Evolutionary conservation across 2,797 vertebrate genomes (phyloP).

Genomic region (Limosa lapponica): DNA sequence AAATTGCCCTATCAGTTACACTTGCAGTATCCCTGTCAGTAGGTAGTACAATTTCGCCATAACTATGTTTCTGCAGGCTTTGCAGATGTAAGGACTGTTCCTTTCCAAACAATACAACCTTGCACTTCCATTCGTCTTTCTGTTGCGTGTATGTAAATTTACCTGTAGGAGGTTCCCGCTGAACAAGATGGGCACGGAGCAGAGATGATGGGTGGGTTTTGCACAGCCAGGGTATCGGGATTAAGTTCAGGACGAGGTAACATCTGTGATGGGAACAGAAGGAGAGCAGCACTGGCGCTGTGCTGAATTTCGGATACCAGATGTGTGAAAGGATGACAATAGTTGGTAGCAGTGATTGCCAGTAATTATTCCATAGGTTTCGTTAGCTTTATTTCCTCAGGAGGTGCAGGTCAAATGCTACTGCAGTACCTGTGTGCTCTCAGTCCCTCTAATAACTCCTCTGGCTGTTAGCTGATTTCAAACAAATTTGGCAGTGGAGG

Average conservation of each 20-base stretch:
- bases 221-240: not conserved
- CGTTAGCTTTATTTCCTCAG: not conserved
- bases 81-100: slow-evolving; percentile 17
- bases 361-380: not conserved
- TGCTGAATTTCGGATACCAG: not conserved
- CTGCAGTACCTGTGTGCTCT: not conserved
- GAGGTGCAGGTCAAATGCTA: not conserved
- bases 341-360: not conserved
- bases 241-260: not conserved
- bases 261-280: slow-evolving; percentile 21
- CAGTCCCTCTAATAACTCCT: not conserved
- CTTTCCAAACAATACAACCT: not conserved
- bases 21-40: not conserved
- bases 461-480: not conserved
- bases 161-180: not conserved
- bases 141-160: not conserved
- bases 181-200: not conserved
- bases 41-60: slow-evolving; percentile 5
- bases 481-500: not conserved
- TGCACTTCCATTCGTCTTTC: not conserved
- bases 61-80: slow-evolving; percentile 41
- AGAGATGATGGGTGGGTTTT: not conserved
- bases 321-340: not conserved
- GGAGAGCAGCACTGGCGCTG: not conserved
- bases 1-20: not conserved